Evolutionary conservation across 2,797 vertebrate species (phyloP), one percentile per base, ranked within the genome.

Genomic region (Zalophus californianus): DNA sequence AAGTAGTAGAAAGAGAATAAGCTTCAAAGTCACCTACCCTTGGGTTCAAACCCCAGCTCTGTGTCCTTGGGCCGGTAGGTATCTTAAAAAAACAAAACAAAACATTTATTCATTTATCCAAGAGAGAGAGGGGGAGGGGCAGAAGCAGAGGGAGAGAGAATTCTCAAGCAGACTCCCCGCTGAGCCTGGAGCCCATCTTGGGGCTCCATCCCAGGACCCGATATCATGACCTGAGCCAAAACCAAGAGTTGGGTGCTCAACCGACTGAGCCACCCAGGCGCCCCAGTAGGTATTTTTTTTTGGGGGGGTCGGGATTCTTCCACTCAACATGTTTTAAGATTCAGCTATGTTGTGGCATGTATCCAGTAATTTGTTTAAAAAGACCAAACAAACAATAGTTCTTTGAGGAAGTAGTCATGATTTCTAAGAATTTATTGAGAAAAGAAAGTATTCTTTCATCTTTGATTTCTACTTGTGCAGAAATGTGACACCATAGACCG

Each of bases 331-430:
- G 25, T 90, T 96, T 93, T 93, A 91, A 78, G 84, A 83, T 86
- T 64, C 58, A 90, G 18, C 54, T 35, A 56, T 82, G 4, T 41
- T 70, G n/a, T 83, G 86, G 64, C 35, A 23, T 54, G 2, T 68
- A 54, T 89, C 15, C 10, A 14, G 15, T 78, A 52, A 64, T 85
- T 94, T 72, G 80, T n/a, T 87, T 96, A 70, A 75, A 90, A 96
- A 92, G 84, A 68, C 50, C 27, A 94, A 93, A 83, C 9, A 85
- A 93, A 79, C 78, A 93, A 15, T 56, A 90, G 9, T 72, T 92
- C 4, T 86, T 88, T 86, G 68, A 79, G 58, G 60, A 93, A 72
- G 44, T 23, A 54, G 38, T 79, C 54, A n/a, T 64, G 62, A 92
- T 85, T 79, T 56, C 75, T 90, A 80, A 90, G 72, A 92, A 77